These are phyloP conservation scores for Pelvicachromis taeniatus DNA, from an alignment of 2,113 vertebrate genomes.

Conservation along the genomic window DNA sequence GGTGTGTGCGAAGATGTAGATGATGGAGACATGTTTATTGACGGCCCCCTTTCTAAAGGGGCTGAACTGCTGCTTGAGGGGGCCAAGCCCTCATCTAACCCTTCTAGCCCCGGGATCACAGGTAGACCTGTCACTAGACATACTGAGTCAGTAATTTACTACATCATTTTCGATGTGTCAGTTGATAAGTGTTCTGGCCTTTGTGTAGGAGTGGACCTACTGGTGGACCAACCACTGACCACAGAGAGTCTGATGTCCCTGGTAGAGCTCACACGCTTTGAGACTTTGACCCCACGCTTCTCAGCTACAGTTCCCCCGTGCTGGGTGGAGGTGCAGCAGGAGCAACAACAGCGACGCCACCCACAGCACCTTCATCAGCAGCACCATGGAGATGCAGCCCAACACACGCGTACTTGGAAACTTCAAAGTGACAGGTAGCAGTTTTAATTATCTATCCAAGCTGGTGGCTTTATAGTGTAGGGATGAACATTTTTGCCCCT, in stretches of 20 bases:
- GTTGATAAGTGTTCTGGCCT: not conserved
- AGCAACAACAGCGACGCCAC: constrained; percentile 94
- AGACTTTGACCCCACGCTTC: constrained; percentile 95
- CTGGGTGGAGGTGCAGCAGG: constrained; percentile 98
- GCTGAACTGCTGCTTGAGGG: constrained; percentile 89
- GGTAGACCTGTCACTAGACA: constrained; percentile 68
- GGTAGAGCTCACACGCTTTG: constrained; percentile 95
- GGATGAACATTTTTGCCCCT: not conserved
- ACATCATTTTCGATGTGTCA: fast-evolving
- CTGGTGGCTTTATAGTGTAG: not conserved
- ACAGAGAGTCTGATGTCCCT: constrained; percentile 88
- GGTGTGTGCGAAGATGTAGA: constrained; percentile 95
- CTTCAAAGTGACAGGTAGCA: constrained; percentile 89
- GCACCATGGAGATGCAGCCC: constrained; percentile 95
- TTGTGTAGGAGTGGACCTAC: constrained; percentile 86
- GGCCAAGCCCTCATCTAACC: constrained; percentile 89
- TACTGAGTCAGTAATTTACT: not conserved
- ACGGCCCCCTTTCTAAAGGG: constrained; percentile 93
- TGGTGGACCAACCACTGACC: constrained; percentile 90
- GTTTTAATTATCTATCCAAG: not conserved
- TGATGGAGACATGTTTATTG: constrained; percentile 96
- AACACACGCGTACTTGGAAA: constrained; percentile 98
- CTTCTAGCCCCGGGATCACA: constrained; percentile 94
- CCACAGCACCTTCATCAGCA: constrained; percentile 97
- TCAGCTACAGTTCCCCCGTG: constrained; percentile 96